Base-by-base conservation (phyloP, 2,888 invertebrate genomes). In the Plusia festucae region DNA sequence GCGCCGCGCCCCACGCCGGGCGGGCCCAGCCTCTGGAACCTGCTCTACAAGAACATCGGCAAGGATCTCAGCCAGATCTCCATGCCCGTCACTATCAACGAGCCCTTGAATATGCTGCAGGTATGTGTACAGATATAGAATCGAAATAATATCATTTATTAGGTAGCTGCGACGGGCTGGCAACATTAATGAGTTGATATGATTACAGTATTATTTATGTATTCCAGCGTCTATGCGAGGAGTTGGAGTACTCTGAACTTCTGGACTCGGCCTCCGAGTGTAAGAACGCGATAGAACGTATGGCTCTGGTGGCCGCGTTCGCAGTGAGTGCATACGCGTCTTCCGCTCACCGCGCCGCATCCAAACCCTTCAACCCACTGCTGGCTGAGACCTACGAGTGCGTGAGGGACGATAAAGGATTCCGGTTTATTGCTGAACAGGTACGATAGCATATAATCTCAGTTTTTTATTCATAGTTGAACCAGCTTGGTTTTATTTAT, bases 71-170 rank as follows among this genome's bases (percentile, higher is more conserved):
- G 97, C 18, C 97, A 98, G 91, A 97, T 98, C 53, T 97, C 97
- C 68, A 97, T 98, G 97, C 98, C 98, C 0, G 98, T 98, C 52
- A 97, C 97, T 2, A 95, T 98, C 73, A 98, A 98, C 87, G 98
- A 98, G 89, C 98, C 98, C 0, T 94, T 98, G 0, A 97, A 97
- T 84, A 97, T 97, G 95, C 92, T 98, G 61, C 97, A 97, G 96
- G 97, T 97, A 46, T 67, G 67, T 34, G 5, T 0, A 1, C 1
- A 13, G 4, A 16, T 34, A 40, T 40, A 8, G n/a, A n/a, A n/a
- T n/a, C n/a, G n/a, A n/a, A n/a, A n/a, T n/a, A n/a, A n/a, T n/a
- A n/a, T n/a, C n/a, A n/a, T n/a, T n/a, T n/a, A n/a, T n/a, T n/a
- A n/a, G n/a, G n/a, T n/a, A n/a, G n/a, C n/a, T n/a, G n/a, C n/a